These are phyloP conservation scores for Megaceryle alcyon DNA, from an alignment of 2,797 vertebrate species.

Conservation along the genomic window DNA sequence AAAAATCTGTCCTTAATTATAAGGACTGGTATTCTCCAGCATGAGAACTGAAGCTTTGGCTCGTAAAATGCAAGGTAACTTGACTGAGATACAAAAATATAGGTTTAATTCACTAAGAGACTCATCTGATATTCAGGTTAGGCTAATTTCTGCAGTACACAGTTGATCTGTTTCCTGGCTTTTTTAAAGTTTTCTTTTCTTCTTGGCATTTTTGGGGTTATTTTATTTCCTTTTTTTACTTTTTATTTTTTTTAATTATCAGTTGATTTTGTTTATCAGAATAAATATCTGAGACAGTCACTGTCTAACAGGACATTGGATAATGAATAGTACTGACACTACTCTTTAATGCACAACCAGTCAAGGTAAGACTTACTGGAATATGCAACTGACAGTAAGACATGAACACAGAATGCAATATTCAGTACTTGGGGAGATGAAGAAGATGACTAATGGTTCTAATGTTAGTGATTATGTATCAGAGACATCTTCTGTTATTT, in stretches of 20 bases:
- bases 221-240: not conserved
- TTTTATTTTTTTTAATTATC: not conserved
- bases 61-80: not conserved
- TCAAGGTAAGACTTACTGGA: not conserved
- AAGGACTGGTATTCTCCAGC: not conserved
- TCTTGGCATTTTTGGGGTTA: not conserved
- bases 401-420: not conserved
- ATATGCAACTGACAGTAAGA: not conserved
- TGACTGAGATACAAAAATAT: not conserved
- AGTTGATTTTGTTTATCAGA: not conserved
- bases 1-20: not conserved
- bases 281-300: not conserved
- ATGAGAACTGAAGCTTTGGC: not conserved
- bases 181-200: not conserved
- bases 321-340: not conserved
- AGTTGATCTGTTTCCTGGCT: not conserved
- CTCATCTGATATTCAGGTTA: not conserved
- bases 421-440: not conserved
- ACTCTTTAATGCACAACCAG: not conserved
- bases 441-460: not conserved
- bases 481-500: not conserved
- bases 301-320: not conserved
- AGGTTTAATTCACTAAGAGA: not conserved
- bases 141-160: not conserved
- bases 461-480: not conserved